Evolutionary conservation across 2,113 vertebrate genomes (phyloP), one percentile per base, ranked within the genome.

Genomic region (Corvus cornix): DNA sequence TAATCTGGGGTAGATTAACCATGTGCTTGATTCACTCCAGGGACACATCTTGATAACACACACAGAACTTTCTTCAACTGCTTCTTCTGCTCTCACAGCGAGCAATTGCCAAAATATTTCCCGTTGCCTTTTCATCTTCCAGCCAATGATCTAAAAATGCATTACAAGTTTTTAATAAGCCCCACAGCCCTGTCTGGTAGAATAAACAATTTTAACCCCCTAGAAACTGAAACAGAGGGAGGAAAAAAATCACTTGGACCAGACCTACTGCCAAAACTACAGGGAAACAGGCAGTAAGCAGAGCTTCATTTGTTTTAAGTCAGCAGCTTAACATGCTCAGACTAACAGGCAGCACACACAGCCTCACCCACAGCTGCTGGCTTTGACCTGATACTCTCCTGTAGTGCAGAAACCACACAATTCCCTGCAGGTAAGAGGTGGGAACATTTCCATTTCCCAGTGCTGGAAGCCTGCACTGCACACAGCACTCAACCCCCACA

Each of bases 101-200:
- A 69, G 51, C 16, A 56, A 66, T 7, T 48, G 24, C 10, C 22
- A 58, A 64, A 83, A 16, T 58, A 69, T 53, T 84, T 81, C 62
- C 41, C 22, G 9, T 13, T 56, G n/a, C 9, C 31, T 51, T 89
- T 84, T 22, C 9, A 28, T 19, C 78, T 89, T 56, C 48, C 69
- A 64, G 31, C 4, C 35, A 87, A 44, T 6, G 9, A 35, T 13
- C 30, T 51, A 49, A 63, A 82, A 78, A 70, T 1, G 2, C 30
- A 44, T 64, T 33, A 24, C 5, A 58, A 62, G 10, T 11, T 11
- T 87, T 31, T 41, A 46, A 35, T 24, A 64, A 60, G 9, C 2
- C 2, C 9, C 11, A 4, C 11, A 28, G 12, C 13, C 23, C 51
- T 39, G 8, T 15, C 18, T 4, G 1, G 27, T 3, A 35, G 24